These are phyloP conservation scores for Hirtodrosophila alboralis DNA, from an alignment of 2,888 invertebrate species.

Conservation along the genomic window DNA sequence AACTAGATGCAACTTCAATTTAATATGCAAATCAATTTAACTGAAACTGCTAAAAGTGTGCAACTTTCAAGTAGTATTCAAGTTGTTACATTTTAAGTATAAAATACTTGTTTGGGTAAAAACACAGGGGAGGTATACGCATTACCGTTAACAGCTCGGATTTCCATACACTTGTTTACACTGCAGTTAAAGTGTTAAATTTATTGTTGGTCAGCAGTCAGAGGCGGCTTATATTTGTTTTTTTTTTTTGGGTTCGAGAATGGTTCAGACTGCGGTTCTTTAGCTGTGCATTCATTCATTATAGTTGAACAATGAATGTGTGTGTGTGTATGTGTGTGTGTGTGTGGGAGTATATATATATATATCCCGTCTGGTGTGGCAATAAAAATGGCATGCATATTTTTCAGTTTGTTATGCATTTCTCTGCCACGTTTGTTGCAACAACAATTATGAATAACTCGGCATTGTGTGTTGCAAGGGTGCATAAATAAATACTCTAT, in stretches of 20 bases:
- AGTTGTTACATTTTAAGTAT: conserved; percentile 27
- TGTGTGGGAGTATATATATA: conserved; percentile 18
- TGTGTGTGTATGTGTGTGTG: conserved; percentile 12
- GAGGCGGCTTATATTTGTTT: conserved; percentile 69
- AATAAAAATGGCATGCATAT: conserved; percentile 76
- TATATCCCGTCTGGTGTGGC: conserved; percentile 60
- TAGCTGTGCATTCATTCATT: conserved; percentile 75
- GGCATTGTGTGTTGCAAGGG: conserved; percentile 41
- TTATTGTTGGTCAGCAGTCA: conserved; percentile 71
- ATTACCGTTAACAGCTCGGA: conserved; percentile 42
- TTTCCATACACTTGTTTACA: conserved; percentile 59
- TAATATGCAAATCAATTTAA: too few relatives aligned
- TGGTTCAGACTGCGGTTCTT: conserved; percentile 73
- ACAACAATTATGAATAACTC: conserved; percentile 80
- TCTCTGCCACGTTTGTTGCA: conserved; percentile 71
- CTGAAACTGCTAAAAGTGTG: too few relatives aligned
- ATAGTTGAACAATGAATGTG: conserved; percentile 47
- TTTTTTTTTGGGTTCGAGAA: conserved; percentile 65
- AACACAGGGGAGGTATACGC: conserved; percentile 20
- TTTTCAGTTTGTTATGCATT: conserved; percentile 79
- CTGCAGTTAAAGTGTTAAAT: conserved; percentile 77
- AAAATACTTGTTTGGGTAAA: conserved; percentile 38
- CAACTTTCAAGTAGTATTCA: conserved; percentile 1
- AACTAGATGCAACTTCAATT: too few relatives aligned
- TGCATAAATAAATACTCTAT: not conserved